A percentile compares a stretch with the other conserved stretches of the same genome.
Conservation (phyloP, 2,888 invertebrate genomes). For the Polymixis lichenea region DNA sequence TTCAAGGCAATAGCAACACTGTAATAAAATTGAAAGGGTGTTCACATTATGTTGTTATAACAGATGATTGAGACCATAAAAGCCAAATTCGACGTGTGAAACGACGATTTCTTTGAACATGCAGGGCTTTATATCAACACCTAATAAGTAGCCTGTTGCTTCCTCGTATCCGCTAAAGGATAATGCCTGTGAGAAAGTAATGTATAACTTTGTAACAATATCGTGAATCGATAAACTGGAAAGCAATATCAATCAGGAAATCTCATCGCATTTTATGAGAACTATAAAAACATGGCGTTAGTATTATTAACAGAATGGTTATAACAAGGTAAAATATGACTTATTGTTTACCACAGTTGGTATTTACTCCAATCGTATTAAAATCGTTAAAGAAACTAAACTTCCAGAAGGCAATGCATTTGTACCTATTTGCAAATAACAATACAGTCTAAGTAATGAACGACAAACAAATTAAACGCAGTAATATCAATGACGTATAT, state of each 20-base stretch:
- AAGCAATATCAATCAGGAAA: conserved; percentile 82
- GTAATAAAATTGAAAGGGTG: conserved; percentile 53
- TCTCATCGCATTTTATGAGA: conserved; percentile 77
- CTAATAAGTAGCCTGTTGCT: conserved; percentile 55
- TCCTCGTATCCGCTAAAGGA: conserved; percentile 57
- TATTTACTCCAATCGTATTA: neutral
- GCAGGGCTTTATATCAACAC: conserved; percentile 60
- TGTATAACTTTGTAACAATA: conserved; percentile 74
- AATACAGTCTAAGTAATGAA: conserved; percentile 1
- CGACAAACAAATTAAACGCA: neutral
- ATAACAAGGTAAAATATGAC: conserved; percentile 31
- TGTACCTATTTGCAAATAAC: neutral
- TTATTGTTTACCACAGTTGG: conserved; percentile 16
- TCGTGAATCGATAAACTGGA: conserved; percentile 74
- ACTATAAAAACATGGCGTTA: conserved; percentile 70
- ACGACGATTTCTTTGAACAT: conserved; percentile 55
- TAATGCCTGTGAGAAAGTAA: conserved; percentile 54
- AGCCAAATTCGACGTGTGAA: conserved; percentile 49
- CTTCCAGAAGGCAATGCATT: neutral
- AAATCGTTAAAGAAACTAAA: conserved; percentile 10
- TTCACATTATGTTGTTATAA: conserved; percentile 27
- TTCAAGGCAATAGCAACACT: conserved; percentile 40
- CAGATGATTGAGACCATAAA: conserved; percentile 48
- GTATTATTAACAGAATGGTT: conserved; percentile 33
- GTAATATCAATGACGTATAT: neutral